A percentile compares a stretch with the other conserved stretches of the same genome.
Evolutionary conservation across 2,888 invertebrate genomes (phyloP).

Genomic region (Agrenia bidenticulata): DNA sequence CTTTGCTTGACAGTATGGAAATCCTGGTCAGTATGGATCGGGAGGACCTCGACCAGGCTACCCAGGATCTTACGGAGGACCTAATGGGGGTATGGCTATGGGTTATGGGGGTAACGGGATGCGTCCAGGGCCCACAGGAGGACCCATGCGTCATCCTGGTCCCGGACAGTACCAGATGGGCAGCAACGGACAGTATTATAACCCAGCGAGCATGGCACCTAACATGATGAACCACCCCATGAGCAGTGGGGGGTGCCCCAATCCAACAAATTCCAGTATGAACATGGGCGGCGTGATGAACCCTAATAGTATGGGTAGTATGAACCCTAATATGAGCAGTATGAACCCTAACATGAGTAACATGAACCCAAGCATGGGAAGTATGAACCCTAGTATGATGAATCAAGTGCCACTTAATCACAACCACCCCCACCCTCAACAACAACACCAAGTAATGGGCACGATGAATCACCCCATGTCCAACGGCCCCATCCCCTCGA

Average conservation of each 20-base stretch:
- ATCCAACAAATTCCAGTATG: slow-evolving; percentile 55
- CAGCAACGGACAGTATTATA: slow-evolving; percentile 50
- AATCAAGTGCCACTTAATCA: slow-evolving; percentile 32
- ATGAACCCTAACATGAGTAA: slow-evolving; percentile 63
- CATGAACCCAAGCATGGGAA: slow-evolving; percentile 52
- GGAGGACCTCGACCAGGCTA: neutral
- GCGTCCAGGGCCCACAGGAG: slow-evolving; percentile 17
- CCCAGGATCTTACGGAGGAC: slow-evolving; percentile 8
- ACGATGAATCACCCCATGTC: slow-evolving; percentile 27
- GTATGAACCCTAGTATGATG: slow-evolving; percentile 44
- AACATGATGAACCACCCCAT: slow-evolving; percentile 43
- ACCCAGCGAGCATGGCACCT: slow-evolving; percentile 34
- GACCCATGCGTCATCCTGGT: slow-evolving; percentile 26
- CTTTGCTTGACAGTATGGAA: slow-evolving; percentile 21
- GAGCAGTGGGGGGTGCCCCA: slow-evolving; percentile 31
- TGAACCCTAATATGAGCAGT: slow-evolving; percentile 34
- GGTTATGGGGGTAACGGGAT: slow-evolving; percentile 7
- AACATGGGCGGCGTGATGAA: slow-evolving; percentile 59
- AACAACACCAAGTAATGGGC: slow-evolving; percentile 43
- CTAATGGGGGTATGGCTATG: neutral
- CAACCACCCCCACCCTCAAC: slow-evolving; percentile 50
- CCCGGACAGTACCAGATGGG: slow-evolving; percentile 30
- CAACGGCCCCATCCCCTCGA: slow-evolving; percentile 2
- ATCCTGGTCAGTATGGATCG: slow-evolving; percentile 1
- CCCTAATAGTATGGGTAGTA: slow-evolving; percentile 54